phyloP scores from a whole-genome alignment of 2,888 invertebrate species.

The Trachelus troglodyta region DNA sequence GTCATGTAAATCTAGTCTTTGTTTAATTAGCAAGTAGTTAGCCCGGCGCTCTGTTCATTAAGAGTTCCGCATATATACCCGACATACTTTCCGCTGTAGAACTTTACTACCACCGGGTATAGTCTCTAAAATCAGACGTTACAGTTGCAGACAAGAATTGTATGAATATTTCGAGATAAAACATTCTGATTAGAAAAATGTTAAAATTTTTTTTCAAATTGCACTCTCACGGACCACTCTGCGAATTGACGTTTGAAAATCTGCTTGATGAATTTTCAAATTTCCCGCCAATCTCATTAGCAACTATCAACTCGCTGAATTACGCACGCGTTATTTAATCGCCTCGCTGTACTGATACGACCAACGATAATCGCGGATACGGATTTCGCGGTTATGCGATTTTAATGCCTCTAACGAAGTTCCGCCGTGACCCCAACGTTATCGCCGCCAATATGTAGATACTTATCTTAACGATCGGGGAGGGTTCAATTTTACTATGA shows the following conservation, averaged over 20 bases:
- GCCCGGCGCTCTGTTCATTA: constrained; percentile 18
- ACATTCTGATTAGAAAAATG: no score
- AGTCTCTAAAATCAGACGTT: neutral
- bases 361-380: no score
- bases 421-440: neutral
- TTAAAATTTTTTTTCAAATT: no score
- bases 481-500: neutral
- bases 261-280: no score
- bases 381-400: neutral
- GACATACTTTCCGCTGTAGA: neutral
- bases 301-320: no score
- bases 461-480: neutral
- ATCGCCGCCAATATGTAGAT: no score
- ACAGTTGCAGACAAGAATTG: neutral
- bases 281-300: no score
- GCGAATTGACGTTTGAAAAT: no score
- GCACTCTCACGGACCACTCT: no score
- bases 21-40: constrained; percentile 38
- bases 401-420: neutral
- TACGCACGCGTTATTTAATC: no score
- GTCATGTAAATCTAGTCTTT: constrained; percentile 30
- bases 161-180: neutral
- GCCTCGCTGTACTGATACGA: no score
- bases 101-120: neutral
- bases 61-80: no score